These are phyloP conservation scores for Calcarius lapponicus DNA, from an alignment of 2,797 vertebrate species.

Conservation along the genomic window DNA sequence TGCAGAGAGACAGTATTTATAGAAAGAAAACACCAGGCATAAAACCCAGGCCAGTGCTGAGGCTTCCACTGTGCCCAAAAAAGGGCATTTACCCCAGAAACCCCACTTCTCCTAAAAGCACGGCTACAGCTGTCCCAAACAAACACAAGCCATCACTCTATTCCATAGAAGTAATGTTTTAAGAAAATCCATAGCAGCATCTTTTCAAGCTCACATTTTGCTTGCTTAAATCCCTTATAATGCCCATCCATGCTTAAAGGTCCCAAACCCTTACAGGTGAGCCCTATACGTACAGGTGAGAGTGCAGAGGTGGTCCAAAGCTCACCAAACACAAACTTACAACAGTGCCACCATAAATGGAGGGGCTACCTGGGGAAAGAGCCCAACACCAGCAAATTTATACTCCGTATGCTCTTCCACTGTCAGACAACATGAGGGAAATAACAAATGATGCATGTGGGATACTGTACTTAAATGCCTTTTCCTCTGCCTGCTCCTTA, in stretches of 20 bases:
- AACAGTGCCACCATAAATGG: background rate
- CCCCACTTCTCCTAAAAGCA: background rate
- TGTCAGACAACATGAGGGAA: background rate
- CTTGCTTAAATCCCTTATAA: background rate
- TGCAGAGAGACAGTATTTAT: background rate
- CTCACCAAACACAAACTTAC: background rate
- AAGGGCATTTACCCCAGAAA: background rate
- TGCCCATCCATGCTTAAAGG: background rate
- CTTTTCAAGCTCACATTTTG: background rate
- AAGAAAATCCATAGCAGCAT: background rate
- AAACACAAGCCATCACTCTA: background rate
- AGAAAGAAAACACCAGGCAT: background rate
- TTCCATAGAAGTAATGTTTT: background rate
- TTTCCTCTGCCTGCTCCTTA: background rate
- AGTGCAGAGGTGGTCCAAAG: background rate
- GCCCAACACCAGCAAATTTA: background rate
- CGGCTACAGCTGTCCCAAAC: background rate
- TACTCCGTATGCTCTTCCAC: background rate
- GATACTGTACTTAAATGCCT: background rate
- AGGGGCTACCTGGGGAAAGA: background rate
- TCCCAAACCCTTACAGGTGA: background rate
- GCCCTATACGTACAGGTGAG: accelerated
- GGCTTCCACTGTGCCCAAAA: background rate
- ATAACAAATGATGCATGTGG: background rate
- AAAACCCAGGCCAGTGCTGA: background rate